Conservation (phyloP, 2,113 vertebrate species). For the Lethenteron reissneri region DNA sequence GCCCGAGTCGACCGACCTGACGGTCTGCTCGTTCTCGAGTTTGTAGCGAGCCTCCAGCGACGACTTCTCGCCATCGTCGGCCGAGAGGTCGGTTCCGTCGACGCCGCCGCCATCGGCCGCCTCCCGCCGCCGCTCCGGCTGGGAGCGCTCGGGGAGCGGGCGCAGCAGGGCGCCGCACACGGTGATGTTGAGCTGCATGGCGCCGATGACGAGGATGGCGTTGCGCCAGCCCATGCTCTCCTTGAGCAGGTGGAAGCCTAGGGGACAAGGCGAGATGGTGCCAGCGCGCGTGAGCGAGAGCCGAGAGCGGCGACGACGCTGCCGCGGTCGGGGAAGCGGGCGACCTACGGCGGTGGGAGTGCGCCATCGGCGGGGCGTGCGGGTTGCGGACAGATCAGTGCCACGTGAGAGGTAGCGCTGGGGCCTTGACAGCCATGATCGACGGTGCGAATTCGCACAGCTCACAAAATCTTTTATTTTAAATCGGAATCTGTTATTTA, state of each 20-base stretch:
- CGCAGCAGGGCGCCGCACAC: constrained; percentile 44
- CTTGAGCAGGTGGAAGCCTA: constrained; percentile 48
- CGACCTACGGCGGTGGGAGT: too few species aligned
- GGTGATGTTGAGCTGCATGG: constrained; percentile 45
- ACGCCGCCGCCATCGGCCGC: background rate
- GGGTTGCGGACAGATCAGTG: too few species aligned
- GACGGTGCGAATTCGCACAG: too few species aligned
- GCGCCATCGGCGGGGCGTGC: too few species aligned
- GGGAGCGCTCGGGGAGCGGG: constrained; percentile 27
- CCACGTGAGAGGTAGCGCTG: too few species aligned
- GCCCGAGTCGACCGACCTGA: background rate
- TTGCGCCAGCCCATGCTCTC: constrained; percentile 51
- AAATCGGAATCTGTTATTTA: too few species aligned
- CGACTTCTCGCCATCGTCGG: background rate
- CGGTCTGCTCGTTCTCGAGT: constrained; percentile 39
- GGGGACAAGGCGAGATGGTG: too few species aligned
- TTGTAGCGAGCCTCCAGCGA: constrained; percentile 29
- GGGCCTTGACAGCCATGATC: too few species aligned
- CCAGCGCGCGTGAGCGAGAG: too few species aligned
- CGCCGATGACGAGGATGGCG: constrained; percentile 46
- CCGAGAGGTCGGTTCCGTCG: background rate
- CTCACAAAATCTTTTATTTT: too few species aligned
- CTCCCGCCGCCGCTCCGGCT: background rate
- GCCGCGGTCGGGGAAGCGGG: too few species aligned
- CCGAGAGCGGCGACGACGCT: too few species aligned